Evolutionary conservation across 2,888 invertebrate species (phyloP), one percentile per base, ranked within the genome.

Genomic region (Kuschelorhynchus macadamiae): DNA sequence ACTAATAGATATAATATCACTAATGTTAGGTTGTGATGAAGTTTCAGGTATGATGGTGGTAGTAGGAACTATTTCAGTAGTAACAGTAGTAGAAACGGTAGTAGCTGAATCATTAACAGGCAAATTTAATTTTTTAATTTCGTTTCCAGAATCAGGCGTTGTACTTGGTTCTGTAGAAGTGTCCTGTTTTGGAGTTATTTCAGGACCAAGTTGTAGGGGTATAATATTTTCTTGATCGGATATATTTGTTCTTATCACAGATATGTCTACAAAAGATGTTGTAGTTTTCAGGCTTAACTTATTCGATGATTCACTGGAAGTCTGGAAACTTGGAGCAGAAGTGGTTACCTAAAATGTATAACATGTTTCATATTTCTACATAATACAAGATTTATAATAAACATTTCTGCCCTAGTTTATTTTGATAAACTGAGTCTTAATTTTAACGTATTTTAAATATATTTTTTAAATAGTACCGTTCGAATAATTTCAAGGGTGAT

Each of bases 31-130:
- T 25, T 4, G 20, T 17, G n/a, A n/a, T 33, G 52, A 16, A 30
- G 16, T 14, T 14, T 33, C 52, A 32, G 42, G n/a, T 18, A 20
- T 16, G 0, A 21, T 46, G n/a, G 57, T 55, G 1, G 17, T 49
- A 9, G 75, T 75, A 63, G 77, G 76, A 57, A 79, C 79, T 70
- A 73, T 80, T 74, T 83, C 82, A 39, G 83, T 84, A 52, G 59
- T 71, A 32, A 44, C 17, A 60, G 53, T 61, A 39, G 53, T 30
- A 1, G 20, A 62, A 14, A 16, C 21, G 11, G 11, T 11, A 36
- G 4, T 7, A 8, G 36, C 11, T 3, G 36, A 2, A 8, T 8
- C 11, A 36, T 12, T 36, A 8, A 2, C 7, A 25, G 7, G 3
- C 3, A 25, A 5, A 5, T 3, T 3, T 5, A 7, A 5, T 5